Conservation (phyloP, 1,140 invertebrate species). For the Hesperophylax magnus region DNA sequence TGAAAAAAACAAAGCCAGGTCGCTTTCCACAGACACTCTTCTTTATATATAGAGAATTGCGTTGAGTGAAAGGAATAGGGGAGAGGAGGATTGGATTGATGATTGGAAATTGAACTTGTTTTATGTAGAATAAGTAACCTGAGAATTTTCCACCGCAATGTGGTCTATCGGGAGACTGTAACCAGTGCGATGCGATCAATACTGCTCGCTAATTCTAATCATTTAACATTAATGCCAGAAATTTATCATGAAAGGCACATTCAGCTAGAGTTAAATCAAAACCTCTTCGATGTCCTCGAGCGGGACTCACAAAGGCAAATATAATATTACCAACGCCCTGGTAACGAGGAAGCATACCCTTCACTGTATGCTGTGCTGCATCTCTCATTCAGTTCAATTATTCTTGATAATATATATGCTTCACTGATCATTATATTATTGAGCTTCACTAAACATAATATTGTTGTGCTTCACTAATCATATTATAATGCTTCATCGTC, state of each 20-base stretch:
- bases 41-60: too few relatives aligned
- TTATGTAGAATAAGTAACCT: not conserved
- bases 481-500: too few relatives aligned
- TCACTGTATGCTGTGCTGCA: not conserved
- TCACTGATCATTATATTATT: too few relatives aligned
- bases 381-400: too few relatives aligned
- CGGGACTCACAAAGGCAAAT: not conserved
- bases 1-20: too few relatives aligned
- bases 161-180: not conserved
- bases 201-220: conserved; percentile 9
- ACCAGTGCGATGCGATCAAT: conserved; percentile 1
- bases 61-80: too few relatives aligned
- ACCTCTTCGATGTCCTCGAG: not conserved
- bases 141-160: not conserved
- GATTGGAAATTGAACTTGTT: too few relatives aligned
- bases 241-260: conserved; percentile 36
- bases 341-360: not conserved
- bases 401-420: too few relatives aligned
- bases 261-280: conserved; percentile 16
- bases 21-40: too few relatives aligned
- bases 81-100: too few relatives aligned
- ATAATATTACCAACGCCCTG: not conserved
- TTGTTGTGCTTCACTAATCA: too few relatives aligned
- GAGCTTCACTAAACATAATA: too few relatives aligned
- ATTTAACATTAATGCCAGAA: conserved; percentile 30